phyloP scores from a whole-genome alignment of 2,113 vertebrate genomes.

The Vulpes vulpes region DNA sequence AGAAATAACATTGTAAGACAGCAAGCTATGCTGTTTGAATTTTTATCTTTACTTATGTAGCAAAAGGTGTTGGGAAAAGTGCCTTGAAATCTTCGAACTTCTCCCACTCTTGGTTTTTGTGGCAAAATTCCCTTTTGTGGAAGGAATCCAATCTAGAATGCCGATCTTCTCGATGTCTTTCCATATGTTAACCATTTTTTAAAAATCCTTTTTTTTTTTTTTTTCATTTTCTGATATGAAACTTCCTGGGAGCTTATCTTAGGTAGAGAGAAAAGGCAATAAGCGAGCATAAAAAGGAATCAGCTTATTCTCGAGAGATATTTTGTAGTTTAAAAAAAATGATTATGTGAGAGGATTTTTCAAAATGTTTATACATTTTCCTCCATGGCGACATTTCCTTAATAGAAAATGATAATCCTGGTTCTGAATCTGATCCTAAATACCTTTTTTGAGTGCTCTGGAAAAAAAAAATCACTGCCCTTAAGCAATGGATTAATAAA shows the following conservation, averaged over 20 bases:
- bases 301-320: not conserved
- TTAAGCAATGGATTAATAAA: not conserved
- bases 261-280: not conserved
- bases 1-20: not conserved
- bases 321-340: not conserved
- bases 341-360: not conserved
- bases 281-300: not conserved
- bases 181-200: not conserved
- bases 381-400: not conserved
- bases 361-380: not conserved
- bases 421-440: not conserved
- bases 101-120: not conserved
- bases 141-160: not conserved
- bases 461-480: not conserved
- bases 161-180: not conserved
- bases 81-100: not conserved
- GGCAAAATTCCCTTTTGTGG: not conserved
- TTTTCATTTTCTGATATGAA: not conserved
- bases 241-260: not conserved
- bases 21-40: not conserved
- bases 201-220: not conserved
- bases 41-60: not conserved
- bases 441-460: not conserved
- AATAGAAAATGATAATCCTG: not conserved
- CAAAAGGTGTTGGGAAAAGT: not conserved